Evolutionary conservation across 2,113 vertebrate genomes (phyloP).

Genomic region (Scartelaos histophorus): DNA sequence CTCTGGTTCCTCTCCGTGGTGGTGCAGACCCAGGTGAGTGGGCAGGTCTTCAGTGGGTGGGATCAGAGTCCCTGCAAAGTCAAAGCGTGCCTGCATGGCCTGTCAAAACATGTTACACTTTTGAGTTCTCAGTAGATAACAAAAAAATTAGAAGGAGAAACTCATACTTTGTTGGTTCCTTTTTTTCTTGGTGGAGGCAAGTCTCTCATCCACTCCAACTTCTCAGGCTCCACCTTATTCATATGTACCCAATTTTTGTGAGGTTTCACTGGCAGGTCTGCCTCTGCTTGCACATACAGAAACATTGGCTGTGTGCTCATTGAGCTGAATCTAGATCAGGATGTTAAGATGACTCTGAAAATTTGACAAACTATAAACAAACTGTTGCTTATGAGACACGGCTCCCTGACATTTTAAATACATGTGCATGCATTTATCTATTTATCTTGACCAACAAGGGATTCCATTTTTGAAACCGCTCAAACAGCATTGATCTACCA

Average conservation of each 20-base stretch:
- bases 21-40: conserved; percentile 92
- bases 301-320: neutral
- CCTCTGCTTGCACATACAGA: conserved; percentile 56
- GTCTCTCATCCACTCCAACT: conserved; percentile 92
- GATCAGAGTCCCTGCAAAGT: conserved; percentile 87
- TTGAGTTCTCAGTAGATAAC: neutral
- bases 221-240: conserved; percentile 89
- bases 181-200: conserved; percentile 79
- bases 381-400: neutral
- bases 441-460: neutral
- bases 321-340: neutral
- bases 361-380: neutral
- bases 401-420: neutral
- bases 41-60: conserved; percentile 86
- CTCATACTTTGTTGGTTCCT: conserved; percentile 84
- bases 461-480: neutral
- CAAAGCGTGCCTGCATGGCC: conserved; percentile 96
- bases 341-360: neutral
- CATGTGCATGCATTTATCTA: neutral
- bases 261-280: conserved; percentile 83
- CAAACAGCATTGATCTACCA: neutral
- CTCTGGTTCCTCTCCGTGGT: conserved; percentile 97
- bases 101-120: conserved; percentile 50
- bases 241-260: conserved; percentile 93
- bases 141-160: neutral